Conservation (phyloP, 1,140 invertebrate genomes). For the Drosophila kikkawai region DNA sequence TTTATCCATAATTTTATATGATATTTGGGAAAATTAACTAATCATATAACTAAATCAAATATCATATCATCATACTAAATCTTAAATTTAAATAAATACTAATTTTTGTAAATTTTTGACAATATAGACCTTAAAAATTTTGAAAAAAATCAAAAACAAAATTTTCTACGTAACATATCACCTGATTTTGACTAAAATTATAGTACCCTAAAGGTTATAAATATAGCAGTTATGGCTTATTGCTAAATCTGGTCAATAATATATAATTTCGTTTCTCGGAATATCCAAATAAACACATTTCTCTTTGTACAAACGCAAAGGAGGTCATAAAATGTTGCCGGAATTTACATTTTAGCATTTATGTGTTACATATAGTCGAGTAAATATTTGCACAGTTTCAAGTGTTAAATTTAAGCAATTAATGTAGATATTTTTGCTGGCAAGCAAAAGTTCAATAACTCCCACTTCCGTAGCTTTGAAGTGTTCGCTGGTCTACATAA, state of each 20-base stretch:
- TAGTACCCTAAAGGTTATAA: too few species aligned
- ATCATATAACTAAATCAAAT: too few species aligned
- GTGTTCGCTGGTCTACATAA: conserved; percentile 7
- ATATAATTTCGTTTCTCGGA: not conserved
- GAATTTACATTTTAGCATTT: conserved; percentile 9
- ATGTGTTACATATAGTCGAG: conserved; percentile 10
- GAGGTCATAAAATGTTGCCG: conserved; percentile 14
- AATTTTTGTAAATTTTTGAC: too few species aligned
- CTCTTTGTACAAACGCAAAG: conserved; percentile 1
- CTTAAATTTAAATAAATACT: too few species aligned
- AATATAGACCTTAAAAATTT: too few species aligned
- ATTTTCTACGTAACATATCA: too few species aligned
- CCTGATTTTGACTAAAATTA: too few species aligned
- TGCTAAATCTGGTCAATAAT: not conserved
- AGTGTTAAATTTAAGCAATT: conserved; percentile 21
- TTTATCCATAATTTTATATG: too few species aligned
- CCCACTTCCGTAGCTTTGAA: conserved; percentile 10
- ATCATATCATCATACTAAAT: too few species aligned
- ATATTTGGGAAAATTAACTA: too few species aligned
- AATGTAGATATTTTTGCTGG: not conserved
- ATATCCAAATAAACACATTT: conserved; percentile 8
- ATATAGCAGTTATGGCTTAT: not conserved
- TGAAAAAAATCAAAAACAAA: too few species aligned
- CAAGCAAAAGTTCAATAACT: conserved; percentile 9
- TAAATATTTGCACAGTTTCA: conserved; percentile 40